Evolutionary conservation across 2,888 invertebrate genomes (phyloP), one percentile per base, ranked within the genome.

Genomic region (Amaurobius ferox): DNA sequence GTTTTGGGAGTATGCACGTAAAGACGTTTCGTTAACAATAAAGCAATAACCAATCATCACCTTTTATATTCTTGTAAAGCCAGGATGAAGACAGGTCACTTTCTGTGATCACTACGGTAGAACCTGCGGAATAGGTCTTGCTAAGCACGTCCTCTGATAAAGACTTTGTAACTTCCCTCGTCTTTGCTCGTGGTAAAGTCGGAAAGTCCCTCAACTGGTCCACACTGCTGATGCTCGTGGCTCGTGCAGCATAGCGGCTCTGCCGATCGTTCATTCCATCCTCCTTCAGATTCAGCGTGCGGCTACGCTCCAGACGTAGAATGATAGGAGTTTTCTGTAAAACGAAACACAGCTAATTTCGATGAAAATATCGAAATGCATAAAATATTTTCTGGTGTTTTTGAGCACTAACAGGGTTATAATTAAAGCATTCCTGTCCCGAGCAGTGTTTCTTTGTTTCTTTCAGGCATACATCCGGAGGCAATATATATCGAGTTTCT

Each of bases 1-100:
- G n/a, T n/a, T n/a, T n/a, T n/a, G n/a, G n/a, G n/a, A n/a, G n/a
- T n/a, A n/a, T n/a, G n/a, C n/a, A n/a, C n/a, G n/a, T n/a, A n/a
- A n/a, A n/a, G n/a, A n/a, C n/a, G n/a, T n/a, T n/a, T n/a, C n/a
- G n/a, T n/a, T n/a, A n/a, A n/a, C n/a, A n/a, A n/a, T n/a, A n/a
- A n/a, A n/a, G n/a, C n/a, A n/a, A n/a, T n/a, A n/a, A 26, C 3
- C 35, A 35, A 35, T 35, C 35, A 5, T 35, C 35, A 85, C 83
- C 83, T 77, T 72, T 76, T 23, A 40, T 64, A 16, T 64, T 62
- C 13, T 85, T 85, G 30, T 85, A 85, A 16, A 85, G 64, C 67
- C 55, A 72, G 2, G 83, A 85, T 1, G 83, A 77, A 16, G 67
- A 35, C 16, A 85, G 28, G 30, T 85, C 77, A 23, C 35, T 77